Evolutionary conservation across 2,113 vertebrate species (phyloP), one percentile per base, ranked within the genome.

Genomic region (Nesoenas mayeri): DNA sequence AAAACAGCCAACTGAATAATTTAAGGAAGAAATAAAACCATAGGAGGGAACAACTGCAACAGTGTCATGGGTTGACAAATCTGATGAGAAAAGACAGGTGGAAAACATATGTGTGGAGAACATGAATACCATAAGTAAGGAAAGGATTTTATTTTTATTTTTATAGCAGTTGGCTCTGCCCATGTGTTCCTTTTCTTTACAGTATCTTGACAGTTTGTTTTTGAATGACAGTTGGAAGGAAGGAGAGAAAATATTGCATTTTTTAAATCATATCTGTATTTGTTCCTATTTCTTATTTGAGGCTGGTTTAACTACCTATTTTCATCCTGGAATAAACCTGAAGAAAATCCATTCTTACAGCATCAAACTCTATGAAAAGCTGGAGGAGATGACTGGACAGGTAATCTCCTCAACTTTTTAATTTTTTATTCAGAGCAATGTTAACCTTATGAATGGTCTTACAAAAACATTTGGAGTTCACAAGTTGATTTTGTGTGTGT

Each of bases 281-380:
- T 84, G 11, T 91, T 95, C 72, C 28, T 85, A 62, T 81, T 91
- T 66, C 54, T 88, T 89, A 87, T 96, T 92, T 86, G 92, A 99
- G 99, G 99, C 99, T 84, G 99, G 99, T 75, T 98, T 99, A 97
- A 99, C 99, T 42, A 99, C 99, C 47, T 99, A 99, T 84, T 99
- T 99, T 97, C 99, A 99, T 94, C 99, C 99, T 92, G 99, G 99
- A 89, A 99, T 99, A 97, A 99, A 99, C 91, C 87, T 99, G 53
- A 99, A 99, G 98, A 99, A 99, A 97, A 98, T 99, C 94, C 99
- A 99, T 97, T 98, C 98, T 88, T 97, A 99, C 94, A 99, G 99
- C 93, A 99, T 99, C 79, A 99, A 99, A 73, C 98, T 99, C 26
- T 99, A 99, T 69, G 99, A 99, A 98, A 98, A 91, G 26, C 96